Evolutionary conservation across 2,888 invertebrate species (phyloP).

Genomic region (Oligia latruncula): DNA sequence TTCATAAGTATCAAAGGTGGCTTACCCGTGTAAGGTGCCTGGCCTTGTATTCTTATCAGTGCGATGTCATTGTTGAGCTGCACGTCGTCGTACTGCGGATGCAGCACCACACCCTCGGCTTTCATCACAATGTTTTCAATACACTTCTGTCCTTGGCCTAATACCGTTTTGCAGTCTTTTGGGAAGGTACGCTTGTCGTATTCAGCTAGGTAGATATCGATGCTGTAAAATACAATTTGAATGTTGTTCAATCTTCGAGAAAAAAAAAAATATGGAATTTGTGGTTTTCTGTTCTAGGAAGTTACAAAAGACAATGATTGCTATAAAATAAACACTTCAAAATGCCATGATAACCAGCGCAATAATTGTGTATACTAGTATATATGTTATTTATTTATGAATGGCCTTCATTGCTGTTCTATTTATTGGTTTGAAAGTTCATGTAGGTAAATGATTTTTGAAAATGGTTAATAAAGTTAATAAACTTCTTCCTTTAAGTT

Average conservation of each 20-base stretch:
- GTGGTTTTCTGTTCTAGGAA: background rate
- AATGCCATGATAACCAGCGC: background rate
- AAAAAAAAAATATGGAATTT: background rate
- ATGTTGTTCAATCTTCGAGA: background rate
- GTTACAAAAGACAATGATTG: background rate
- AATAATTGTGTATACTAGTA: background rate
- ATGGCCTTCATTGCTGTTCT: no score
- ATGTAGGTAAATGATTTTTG: no score
- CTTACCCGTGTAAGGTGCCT: slow-evolving; percentile 83
- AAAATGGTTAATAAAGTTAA: no score
- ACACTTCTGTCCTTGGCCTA: slow-evolving; percentile 76
- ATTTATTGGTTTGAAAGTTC: no score
- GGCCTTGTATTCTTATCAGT: slow-evolving; percentile 76
- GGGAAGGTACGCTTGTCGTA: slow-evolving; percentile 86
- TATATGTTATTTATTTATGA: no score
- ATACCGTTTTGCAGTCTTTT: slow-evolving; percentile 77
- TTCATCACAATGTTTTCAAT: slow-evolving; percentile 79
- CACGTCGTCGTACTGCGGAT: slow-evolving; percentile 79
- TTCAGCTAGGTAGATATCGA: slow-evolving; percentile 82
- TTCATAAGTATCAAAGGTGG: background rate
- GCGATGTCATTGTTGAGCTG: slow-evolving; percentile 83
- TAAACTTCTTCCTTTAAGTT: no score
- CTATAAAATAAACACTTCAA: background rate
- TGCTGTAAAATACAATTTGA: slow-evolving; percentile 70
- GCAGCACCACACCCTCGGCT: slow-evolving; percentile 75